Evolutionary conservation across 2,888 invertebrate genomes (phyloP).

Genomic region (Melipona bicolor): DNA sequence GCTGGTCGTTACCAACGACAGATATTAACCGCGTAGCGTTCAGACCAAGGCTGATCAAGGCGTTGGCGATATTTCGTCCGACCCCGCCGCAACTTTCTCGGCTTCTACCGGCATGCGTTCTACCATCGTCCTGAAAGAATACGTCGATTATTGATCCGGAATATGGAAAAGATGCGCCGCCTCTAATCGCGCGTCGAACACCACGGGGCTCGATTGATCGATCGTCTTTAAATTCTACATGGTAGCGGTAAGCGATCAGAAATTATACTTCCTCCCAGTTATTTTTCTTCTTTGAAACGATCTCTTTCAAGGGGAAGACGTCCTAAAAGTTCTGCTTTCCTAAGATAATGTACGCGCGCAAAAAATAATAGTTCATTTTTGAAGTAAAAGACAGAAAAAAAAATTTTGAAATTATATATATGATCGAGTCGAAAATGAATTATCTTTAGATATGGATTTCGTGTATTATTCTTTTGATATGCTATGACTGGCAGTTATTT

Average conservation of each 20-base stretch:
- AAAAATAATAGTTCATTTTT: not conserved
- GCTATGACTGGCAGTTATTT: slow-evolving; percentile 15
- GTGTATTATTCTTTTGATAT: not conserved
- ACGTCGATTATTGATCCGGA: slow-evolving; percentile 63
- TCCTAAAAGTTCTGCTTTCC: not conserved
- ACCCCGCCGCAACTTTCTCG: slow-evolving; percentile 93
- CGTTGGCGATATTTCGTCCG: slow-evolving; percentile 95
- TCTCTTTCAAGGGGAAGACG: not conserved
- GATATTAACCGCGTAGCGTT: slow-evolving; percentile 79
- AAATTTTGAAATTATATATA: not conserved
- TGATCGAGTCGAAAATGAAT: not conserved
- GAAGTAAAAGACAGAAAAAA: not conserved
- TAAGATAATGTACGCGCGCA: not conserved
- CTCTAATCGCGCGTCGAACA: slow-evolving; percentile 46
- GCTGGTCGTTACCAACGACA: slow-evolving; percentile 79
- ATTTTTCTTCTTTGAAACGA: not conserved
- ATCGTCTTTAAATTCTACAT: slow-evolving; percentile 38
- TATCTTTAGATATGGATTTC: not conserved
- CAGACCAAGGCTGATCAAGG: slow-evolving; percentile 90
- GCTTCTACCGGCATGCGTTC: slow-evolving; percentile 89
- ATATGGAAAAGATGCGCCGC: slow-evolving; percentile 54
- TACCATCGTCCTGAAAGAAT: slow-evolving; percentile 90
- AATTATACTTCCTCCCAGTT: not conserved
- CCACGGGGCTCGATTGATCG: slow-evolving; percentile 50
- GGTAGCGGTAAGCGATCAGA: slow-evolving; percentile 35